Base-by-base conservation (phyloP, 2,888 invertebrate genomes). In the Sinelater perroti region DNA sequence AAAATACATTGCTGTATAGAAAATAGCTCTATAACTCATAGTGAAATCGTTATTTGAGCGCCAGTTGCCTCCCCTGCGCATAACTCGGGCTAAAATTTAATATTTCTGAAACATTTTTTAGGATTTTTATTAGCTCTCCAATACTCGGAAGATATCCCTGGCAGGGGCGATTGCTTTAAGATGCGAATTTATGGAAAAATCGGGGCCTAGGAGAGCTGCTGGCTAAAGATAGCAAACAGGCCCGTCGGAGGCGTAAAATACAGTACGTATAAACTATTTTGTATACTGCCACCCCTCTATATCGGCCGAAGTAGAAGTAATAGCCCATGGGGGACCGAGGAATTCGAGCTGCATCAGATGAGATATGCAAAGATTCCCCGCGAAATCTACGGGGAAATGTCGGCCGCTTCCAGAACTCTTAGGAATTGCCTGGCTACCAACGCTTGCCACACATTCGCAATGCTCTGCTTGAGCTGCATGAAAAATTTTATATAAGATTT, bases 161-260 rank as follows among this genome's bases (percentile, higher is more conserved):
- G n/a, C 51, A 21, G 50, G 28, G 16, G 11, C 28, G 38, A 50
- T 50, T 44, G 10, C 16, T 30, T 51, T 38, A 36, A 28, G 46
- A 54, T 49, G 35, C 13, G 47, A 38, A 54, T 54, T 54, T 54
- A 54, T 54, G 47, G 26, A 47, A 38, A 47, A 47, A 47, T 47
- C 40, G 26, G 16, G 36, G 26, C 47, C 47, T n/a, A 18, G 21
- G 49, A 35, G 47, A 7, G 49, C 55, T 56, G 55, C 44, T 56
- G 35, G 49, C 42, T 40, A 33, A 49, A 56, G 55, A 56, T 56
- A 56, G 55, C 55, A 56, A 56, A 49, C 55, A 49, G 49, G 42
- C 50, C 30, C 54, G 54, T 54, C 38, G 38, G 47, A 38, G 54
- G 38, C 30, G 45, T 47, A 54, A 46, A 54, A 46, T 54, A 54